Evolutionary conservation across 2,113 vertebrate genomes (phyloP).

Genomic region (Stegastes partitus): DNA sequence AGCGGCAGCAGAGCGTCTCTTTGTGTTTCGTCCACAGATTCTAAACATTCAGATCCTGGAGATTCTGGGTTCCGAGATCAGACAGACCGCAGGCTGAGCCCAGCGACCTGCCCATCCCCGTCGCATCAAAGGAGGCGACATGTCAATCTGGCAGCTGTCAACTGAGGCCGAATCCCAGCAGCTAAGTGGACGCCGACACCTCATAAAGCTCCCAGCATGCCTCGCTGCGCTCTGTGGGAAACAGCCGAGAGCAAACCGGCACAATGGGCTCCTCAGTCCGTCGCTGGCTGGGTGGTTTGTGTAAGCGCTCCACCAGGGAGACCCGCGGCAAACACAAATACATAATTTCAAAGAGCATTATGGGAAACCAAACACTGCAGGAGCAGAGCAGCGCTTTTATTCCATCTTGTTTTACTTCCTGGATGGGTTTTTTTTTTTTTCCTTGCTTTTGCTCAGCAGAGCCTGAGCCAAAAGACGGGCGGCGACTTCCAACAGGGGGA

Average conservation of each 20-base stretch:
- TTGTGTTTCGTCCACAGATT: conserved; percentile 35
- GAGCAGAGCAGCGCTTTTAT: conserved; percentile 25
- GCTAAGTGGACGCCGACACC: conserved; percentile 60
- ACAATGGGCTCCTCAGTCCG: conserved; percentile 50
- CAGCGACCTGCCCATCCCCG: conserved; percentile 46
- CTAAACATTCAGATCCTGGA: conserved; percentile 41
- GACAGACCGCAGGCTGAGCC: conserved; percentile 59
- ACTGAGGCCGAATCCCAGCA: conserved; percentile 25
- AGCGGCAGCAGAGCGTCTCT: conserved; percentile 35
- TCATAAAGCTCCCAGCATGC: conserved; percentile 63
- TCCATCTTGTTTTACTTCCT: conserved; percentile 57
- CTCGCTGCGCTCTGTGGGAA: conserved; percentile 56
- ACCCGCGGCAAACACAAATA: conserved; percentile 60
- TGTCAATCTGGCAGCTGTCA: conserved; percentile 18
- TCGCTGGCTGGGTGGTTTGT: conserved; percentile 68
- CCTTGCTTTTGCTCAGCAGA: background rate
- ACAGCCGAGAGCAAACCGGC: conserved; percentile 31
- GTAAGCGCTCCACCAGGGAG: conserved; percentile 42
- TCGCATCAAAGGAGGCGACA: conserved; percentile 41
- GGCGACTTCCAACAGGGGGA: conserved; percentile 35
- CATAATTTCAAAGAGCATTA: conserved; percentile 56
- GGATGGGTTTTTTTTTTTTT: conserved; percentile 25
- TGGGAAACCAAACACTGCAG: conserved; percentile 57
- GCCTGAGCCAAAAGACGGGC: conserved; percentile 20
- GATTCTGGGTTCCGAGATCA: conserved; percentile 42